Evolutionary conservation across 1,140 invertebrate species (phyloP), one percentile per base, ranked within the genome.

Genomic region (Globodera ellingtonae): DNA sequence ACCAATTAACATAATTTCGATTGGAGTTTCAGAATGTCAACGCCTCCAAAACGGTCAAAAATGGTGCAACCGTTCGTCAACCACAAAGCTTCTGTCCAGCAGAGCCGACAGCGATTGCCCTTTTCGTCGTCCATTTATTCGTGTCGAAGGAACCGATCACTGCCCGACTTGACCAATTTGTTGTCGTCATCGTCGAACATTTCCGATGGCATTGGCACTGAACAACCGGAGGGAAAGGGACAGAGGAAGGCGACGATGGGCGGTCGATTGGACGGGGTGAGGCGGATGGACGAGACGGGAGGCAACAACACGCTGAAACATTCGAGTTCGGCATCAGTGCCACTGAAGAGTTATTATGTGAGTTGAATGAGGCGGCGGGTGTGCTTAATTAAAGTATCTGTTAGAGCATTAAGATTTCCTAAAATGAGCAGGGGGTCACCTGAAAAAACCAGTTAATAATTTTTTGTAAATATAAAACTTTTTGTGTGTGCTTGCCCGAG

Each of bases 51-150:
- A 52, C 78, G 59, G 48, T 52, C 18, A 62, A 71, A 48, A 82
- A 56, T 18, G n/a, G 72, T 52, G 21, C 71, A 81, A 74, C 62
- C 52, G 59, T 79, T 62, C 72, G 44, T 35, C 79, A 72, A 24
- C 79, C 69, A 67, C 62, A 62, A 62, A 18, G 56, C 56, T 6
- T 62, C 56, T 44, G 67, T 35, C 67, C 67, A 47, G 35, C 67
- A 70, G 52, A 47, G 62, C 5, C 86, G 86, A 44, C 77, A 87
- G 48, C 79, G 56, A 18, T 75, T 88, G 9, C 87, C 87, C 9
- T 87, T 83, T 78, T 82, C 84, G 3, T 87, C 82, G 0, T 87
- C 86, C 5, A 83, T 87, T 18, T 87, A 87, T 81, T 85, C 82
- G 44, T 83, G 80, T 67, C 78, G 86, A 52, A 59, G 75, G 21